Evolutionary conservation across 2,113 vertebrate genomes (phyloP).

Genomic region (Coryphaenoides rupestris): DNA sequence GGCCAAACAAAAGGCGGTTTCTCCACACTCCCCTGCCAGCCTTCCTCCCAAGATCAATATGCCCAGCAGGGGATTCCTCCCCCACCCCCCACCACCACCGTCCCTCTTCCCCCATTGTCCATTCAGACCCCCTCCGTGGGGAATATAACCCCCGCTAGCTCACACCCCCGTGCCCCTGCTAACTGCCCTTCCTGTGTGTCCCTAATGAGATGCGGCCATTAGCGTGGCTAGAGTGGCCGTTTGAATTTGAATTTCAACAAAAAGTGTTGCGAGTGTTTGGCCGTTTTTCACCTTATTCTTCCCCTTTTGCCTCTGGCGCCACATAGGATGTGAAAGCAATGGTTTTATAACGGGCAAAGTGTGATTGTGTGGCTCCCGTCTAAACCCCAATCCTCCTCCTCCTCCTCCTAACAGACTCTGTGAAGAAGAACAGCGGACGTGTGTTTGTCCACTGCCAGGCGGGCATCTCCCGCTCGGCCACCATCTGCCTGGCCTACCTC

Average conservation of each 20-base stretch:
- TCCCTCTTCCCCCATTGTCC: slow-evolving; percentile 55
- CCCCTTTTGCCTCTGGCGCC: no score
- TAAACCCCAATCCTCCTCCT: slow-evolving; percentile 46
- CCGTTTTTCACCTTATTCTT: no score
- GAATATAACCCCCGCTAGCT: slow-evolving; percentile 49
- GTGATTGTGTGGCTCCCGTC: slow-evolving; percentile 21
- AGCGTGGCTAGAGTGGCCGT: slow-evolving; percentile 15
- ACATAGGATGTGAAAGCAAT: slow-evolving; percentile 8
- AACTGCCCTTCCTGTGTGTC: slow-evolving; percentile 61
- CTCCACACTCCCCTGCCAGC: slow-evolving; percentile 58
- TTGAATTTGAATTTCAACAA: slow-evolving; percentile 51
- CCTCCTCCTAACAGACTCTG: slow-evolving; percentile 77
- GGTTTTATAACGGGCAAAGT: slow-evolving; percentile 12
- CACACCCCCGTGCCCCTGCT: slow-evolving; percentile 46
- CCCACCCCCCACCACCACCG: no score
- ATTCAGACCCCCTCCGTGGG: slow-evolving; percentile 52
- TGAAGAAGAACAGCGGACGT: slow-evolving; percentile 88
- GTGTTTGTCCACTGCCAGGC: slow-evolving; percentile 98
- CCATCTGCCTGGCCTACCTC: slow-evolving; percentile 97
- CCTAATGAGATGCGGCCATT: slow-evolving; percentile 54
- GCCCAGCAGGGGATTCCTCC: slow-evolving; percentile 50
- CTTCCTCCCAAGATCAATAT: slow-evolving; percentile 72
- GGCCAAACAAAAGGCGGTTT: slow-evolving; percentile 70
- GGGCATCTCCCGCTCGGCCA: slow-evolving; percentile 94
- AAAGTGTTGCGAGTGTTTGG: slow-evolving; percentile 39